phyloP scores from a whole-genome alignment of 2,113 vertebrate genomes.

The Rhinolophus ferrumequinum region DNA sequence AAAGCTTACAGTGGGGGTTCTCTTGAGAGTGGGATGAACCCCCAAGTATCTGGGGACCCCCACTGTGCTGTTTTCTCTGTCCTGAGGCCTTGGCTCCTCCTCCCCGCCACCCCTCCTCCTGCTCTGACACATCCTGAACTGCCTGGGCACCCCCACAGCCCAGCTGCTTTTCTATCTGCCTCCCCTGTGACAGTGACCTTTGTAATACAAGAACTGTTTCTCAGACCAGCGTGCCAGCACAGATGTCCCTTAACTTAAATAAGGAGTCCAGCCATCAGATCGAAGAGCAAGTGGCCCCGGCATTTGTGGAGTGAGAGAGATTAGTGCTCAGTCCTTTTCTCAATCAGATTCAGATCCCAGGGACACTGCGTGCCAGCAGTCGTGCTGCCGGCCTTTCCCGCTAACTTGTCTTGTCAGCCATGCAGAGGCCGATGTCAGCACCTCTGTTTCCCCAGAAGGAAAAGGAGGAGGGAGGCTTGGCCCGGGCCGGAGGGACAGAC shows the following conservation, averaged over 20 bases:
- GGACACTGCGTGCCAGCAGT: background rate
- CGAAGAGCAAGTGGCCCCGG: background rate
- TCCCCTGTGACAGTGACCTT: background rate
- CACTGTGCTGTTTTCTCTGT: background rate
- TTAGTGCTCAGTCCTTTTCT: background rate
- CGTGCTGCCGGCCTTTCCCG: background rate
- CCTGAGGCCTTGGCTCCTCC: background rate
- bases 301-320: background rate
- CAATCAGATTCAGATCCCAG: background rate
- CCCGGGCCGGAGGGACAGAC: rapidly evolving
- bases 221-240: background rate
- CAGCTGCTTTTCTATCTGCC: background rate
- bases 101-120: background rate
- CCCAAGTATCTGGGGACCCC: background rate
- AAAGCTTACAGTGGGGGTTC: background rate
- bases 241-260: no score
- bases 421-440: background rate
- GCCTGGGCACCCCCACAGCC: background rate
- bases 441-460: background rate
- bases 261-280: background rate
- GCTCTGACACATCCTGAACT: background rate
- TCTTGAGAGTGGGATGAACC: background rate
- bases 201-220: background rate
- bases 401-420: background rate
- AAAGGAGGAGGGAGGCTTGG: no score